Evolutionary conservation across 1,140 invertebrate species (phyloP).

Genomic region (Idris sp.): DNA sequence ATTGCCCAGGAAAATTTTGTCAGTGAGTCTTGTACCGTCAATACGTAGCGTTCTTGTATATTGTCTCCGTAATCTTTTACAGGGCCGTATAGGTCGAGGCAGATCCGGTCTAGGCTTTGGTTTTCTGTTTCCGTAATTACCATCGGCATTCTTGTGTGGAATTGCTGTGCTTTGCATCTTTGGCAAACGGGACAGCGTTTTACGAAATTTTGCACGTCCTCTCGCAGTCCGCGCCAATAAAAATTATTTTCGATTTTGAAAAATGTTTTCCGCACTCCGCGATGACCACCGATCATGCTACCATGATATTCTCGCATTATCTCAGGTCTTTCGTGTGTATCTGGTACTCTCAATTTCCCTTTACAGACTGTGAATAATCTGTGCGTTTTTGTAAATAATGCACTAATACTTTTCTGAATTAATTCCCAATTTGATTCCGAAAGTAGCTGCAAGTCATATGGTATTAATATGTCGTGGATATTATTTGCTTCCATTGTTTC

Average conservation of each 20-base stretch:
- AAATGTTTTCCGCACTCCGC: conserved; percentile 3
- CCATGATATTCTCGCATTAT: conserved; percentile 3
- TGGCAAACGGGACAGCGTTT: not conserved
- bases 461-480: conserved; percentile 1
- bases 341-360: not conserved
- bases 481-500: conserved; percentile 3
- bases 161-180: too few species aligned
- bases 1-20: too few species aligned
- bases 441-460: not conserved
- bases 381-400: not conserved
- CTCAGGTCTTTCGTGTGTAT: not conserved
- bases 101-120: too few species aligned
- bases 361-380: conserved; percentile 4
- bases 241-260: not conserved
- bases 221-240: conserved; percentile 4
- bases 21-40: too few species aligned
- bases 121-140: too few species aligned
- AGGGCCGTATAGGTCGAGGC: too few species aligned
- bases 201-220: not conserved
- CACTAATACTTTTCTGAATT: not conserved
- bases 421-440: not conserved
- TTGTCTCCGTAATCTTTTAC: too few species aligned
- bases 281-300: not conserved
- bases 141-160: too few species aligned
- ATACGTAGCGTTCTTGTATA: too few species aligned